Evolutionary conservation across 2,888 invertebrate genomes (phyloP).

Genomic region (Acanthoscelides obtectus): DNA sequence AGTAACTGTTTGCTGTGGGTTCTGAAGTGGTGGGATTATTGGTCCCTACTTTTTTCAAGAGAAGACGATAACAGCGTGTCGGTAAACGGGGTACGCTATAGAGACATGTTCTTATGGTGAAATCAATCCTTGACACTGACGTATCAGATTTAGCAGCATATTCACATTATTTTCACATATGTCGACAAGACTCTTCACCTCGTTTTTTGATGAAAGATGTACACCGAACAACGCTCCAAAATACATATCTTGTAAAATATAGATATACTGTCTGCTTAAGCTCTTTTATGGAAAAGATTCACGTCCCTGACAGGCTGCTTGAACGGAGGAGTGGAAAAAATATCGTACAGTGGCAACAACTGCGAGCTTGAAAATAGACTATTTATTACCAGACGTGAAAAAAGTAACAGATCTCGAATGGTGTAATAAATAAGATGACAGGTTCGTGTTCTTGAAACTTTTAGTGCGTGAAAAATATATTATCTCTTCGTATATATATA

Average conservation of each 20-base stretch:
- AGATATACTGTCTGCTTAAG: neutral
- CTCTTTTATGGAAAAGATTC: neutral
- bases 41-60: too few relatives aligned
- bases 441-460: neutral
- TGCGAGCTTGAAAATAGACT: constrained; percentile 10
- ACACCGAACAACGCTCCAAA: neutral
- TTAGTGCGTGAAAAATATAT: neutral
- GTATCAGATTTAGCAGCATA: too few relatives aligned
- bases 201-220: neutral
- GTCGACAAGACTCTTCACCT: neutral
- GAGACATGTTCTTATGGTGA: too few relatives aligned
- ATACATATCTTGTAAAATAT: neutral
- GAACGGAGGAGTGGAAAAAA: neutral
- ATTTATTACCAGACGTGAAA: constrained; percentile 19
- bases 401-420: constrained; percentile 19
- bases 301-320: neutral
- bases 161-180: too few relatives aligned
- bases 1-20: too few relatives aligned
- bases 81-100: too few relatives aligned
- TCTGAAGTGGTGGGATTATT: too few relatives aligned
- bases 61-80: too few relatives aligned
- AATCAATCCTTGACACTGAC: too few relatives aligned
- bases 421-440: constrained; percentile 21
- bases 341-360: neutral
- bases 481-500: neutral